A percentile compares a stretch with the other conserved stretches of the same genome.
Conservation (phyloP, 2,113 vertebrate genomes). For the Pterocles orientalis region DNA sequence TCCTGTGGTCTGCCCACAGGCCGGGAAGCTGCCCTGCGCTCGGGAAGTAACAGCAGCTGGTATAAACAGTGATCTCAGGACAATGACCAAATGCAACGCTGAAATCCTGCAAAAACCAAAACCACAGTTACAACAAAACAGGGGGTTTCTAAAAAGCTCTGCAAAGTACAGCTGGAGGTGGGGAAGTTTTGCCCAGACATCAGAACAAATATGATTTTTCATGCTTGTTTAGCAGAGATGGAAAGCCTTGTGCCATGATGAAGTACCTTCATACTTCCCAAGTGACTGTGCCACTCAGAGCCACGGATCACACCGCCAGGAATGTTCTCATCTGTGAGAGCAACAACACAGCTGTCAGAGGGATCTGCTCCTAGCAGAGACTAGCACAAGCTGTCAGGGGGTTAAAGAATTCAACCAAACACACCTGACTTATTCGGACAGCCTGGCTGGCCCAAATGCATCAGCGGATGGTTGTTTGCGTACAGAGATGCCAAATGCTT, state of each 20-base stretch:
- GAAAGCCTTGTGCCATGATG: neutral
- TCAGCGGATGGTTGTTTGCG: constrained; percentile 90
- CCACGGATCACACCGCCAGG: constrained; percentile 90
- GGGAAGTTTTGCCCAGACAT: neutral
- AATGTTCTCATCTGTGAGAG: constrained; percentile 78
- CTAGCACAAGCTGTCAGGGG: neutral
- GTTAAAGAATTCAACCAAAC: neutral
- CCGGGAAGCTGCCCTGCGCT: constrained; percentile 82
- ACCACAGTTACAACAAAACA: neutral
- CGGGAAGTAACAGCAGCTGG: constrained; percentile 93
- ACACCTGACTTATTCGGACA: constrained; percentile 91
- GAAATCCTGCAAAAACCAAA: constrained; percentile 85
- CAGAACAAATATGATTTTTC: neutral
- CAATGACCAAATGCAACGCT: constrained; percentile 91
- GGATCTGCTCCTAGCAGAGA: neutral
- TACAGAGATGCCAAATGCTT: constrained; percentile 93
- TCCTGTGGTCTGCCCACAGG: constrained; percentile 93
- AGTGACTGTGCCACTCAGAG: constrained; percentile 91
- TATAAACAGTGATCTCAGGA: constrained; percentile 97
- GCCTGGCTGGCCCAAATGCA: constrained; percentile 88
- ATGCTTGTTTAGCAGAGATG: neutral
- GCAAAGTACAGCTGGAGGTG: neutral
- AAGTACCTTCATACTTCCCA: constrained; percentile 97
- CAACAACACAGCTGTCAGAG: neutral
- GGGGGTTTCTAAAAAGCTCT: neutral